Conservation (phyloP, 2,888 invertebrate genomes). For the Drosophila seclusa region DNA sequence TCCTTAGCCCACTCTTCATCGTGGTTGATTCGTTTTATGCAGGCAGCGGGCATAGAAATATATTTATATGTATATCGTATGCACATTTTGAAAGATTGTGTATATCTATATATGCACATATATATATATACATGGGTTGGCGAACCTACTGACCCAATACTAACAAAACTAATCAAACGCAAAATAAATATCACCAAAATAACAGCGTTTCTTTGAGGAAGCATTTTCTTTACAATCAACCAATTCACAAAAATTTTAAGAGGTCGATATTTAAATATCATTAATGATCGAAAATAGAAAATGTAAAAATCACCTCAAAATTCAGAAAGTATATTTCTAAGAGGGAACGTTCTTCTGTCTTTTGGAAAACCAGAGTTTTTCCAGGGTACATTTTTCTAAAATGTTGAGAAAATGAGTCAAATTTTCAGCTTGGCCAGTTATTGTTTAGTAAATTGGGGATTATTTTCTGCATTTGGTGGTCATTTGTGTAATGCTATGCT, state of each 20-base stretch:
- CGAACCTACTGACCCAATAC: conserved; percentile 21
- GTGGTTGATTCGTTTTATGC: conserved; percentile 55
- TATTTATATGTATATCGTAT: neutral
- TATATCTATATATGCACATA: neutral
- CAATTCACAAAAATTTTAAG: neutral
- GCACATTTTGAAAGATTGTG: neutral
- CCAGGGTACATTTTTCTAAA: neutral
- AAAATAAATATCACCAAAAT: neutral
- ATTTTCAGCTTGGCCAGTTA: neutral
- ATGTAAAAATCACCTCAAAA: neutral
- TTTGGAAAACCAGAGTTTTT: neutral
- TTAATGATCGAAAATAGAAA: neutral
- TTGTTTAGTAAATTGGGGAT: neutral
- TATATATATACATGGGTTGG: conserved; percentile 13
- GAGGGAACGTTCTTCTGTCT: too few species aligned
- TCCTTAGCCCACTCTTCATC: neutral
- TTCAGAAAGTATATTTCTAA: neutral
- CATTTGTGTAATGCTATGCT: neutral
- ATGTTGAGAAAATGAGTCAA: neutral
- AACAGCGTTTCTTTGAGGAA: neutral
- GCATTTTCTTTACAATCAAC: neutral
- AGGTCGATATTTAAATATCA: neutral
- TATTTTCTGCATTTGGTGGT: neutral
- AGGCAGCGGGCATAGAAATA: conserved; percentile 26
- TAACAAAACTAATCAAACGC: conserved; percentile 34